phyloP scores from a whole-genome alignment of 2,888 invertebrate genomes.

The Rotaria sp. region DNA sequence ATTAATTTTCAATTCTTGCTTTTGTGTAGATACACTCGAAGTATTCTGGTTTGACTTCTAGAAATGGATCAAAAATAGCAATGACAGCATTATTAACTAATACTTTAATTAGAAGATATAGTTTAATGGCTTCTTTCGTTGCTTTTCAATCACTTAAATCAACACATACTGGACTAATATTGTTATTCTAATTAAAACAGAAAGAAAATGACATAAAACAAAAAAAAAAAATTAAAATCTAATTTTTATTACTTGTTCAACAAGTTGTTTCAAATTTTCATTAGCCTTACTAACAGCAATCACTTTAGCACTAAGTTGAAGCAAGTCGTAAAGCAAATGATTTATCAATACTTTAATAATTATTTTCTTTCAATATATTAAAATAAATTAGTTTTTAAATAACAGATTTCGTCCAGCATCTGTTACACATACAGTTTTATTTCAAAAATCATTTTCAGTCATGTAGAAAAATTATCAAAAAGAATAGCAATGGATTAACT shows the following conservation, averaged over 20 bases:
- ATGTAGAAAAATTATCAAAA: neutral
- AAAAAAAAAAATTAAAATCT: neutral
- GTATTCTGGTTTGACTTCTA: slow-evolving; percentile 64
- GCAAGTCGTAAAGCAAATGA: neutral
- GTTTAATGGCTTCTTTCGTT: slow-evolving; percentile 62
- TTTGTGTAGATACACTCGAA: slow-evolving; percentile 63
- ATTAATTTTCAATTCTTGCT: too few relatives aligned
- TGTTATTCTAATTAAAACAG: neutral
- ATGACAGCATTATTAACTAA: slow-evolving; percentile 83
- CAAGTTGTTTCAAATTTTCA: slow-evolving; percentile 29
- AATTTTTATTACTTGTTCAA: neutral
- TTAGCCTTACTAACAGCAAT: slow-evolving; percentile 33
- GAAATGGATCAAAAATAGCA: slow-evolving; percentile 66
- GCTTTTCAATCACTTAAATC: slow-evolving; percentile 72
- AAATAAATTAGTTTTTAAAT: neutral
- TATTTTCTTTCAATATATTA: neutral
- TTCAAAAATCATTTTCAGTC: neutral
- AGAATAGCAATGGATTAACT: neutral
- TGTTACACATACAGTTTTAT: slow-evolving; percentile 29
- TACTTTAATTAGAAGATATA: slow-evolving; percentile 68
- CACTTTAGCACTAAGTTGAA: slow-evolving; percentile 31
- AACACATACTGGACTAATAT: slow-evolving; percentile 58
- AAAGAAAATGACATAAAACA: neutral
- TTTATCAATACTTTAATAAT: slow-evolving; percentile 30
- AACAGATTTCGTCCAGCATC: slow-evolving; percentile 34